Evolutionary conservation across 2,113 vertebrate genomes (phyloP).

Genomic region (Scopus umbretta): DNA sequence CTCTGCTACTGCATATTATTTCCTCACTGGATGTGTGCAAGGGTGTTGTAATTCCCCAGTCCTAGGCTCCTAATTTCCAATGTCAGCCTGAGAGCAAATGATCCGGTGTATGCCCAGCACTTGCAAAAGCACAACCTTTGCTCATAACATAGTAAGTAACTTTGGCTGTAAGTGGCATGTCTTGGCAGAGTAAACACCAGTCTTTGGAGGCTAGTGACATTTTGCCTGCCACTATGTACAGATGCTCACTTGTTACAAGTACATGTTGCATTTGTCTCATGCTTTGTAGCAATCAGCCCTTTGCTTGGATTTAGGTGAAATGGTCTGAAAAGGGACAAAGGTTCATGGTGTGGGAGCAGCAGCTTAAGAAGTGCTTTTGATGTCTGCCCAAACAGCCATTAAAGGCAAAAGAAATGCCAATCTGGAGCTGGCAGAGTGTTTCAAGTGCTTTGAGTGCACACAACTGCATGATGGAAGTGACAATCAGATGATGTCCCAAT

Average conservation of each 20-base stretch:
- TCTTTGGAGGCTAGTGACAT: background rate
- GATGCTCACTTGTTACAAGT: background rate
- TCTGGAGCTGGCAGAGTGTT: background rate
- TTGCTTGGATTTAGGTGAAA: conserved; percentile 52
- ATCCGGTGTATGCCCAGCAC: background rate
- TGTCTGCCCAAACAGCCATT: background rate
- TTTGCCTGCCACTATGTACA: background rate
- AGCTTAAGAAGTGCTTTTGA: background rate
- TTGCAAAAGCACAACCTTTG: background rate
- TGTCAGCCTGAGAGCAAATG: background rate
- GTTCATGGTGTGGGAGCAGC: background rate
- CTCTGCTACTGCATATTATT: background rate
- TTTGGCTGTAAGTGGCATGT: background rate
- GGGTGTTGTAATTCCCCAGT: background rate
- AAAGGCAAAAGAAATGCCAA: background rate
- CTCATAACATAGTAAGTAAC: background rate
- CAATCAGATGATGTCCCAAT: background rate
- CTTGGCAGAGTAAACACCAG: background rate
- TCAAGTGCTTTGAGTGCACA: background rate
- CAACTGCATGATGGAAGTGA: background rate
- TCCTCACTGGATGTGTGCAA: background rate
- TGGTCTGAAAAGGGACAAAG: conserved; percentile 16
- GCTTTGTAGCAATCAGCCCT: conserved; percentile 32
- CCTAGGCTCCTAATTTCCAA: background rate
- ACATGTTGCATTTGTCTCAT: background rate